Percentiles rank a stretch among this genome's conserved stretches.
Evolutionary conservation across 2,113 vertebrate genomes (phyloP).

Genomic region (Ophthalmolycus amberensis): DNA sequence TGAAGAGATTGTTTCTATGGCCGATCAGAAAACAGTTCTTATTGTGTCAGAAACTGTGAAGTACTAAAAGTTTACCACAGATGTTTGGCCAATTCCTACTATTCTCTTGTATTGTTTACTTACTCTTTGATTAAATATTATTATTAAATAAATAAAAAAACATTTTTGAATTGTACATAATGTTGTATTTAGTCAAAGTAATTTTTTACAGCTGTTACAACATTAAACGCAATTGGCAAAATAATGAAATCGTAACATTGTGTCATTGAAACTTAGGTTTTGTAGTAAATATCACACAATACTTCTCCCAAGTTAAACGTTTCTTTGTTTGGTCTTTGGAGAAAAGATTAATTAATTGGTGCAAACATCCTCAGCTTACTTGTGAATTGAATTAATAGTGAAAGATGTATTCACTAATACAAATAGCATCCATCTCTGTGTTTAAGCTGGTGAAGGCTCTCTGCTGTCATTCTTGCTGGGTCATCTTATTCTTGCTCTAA

Average conservation of each 20-base stretch:
- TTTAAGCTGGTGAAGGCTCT: constrained; percentile 21
- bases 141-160: too few relatives aligned
- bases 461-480: constrained; percentile 18
- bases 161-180: background rate
- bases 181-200: background rate
- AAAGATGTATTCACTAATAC: background rate
- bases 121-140: background rate
- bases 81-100: background rate
- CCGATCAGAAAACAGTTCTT: background rate
- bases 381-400: background rate
- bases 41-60: background rate
- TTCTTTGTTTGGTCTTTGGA: background rate
- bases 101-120: background rate
- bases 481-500: constrained; percentile 7
- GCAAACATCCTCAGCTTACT: background rate
- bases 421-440: background rate
- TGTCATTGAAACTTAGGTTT: background rate
- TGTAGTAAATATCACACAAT: background rate
- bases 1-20: background rate
- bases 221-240: background rate
- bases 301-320: background rate
- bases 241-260: background rate
- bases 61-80: background rate
- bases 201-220: background rate
- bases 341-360: background rate